A percentile compares a stretch with the other conserved stretches of the same genome.
Evolutionary conservation across 2,888 invertebrate genomes (phyloP).

Genomic region (Drosophila buzzatii): DNA sequence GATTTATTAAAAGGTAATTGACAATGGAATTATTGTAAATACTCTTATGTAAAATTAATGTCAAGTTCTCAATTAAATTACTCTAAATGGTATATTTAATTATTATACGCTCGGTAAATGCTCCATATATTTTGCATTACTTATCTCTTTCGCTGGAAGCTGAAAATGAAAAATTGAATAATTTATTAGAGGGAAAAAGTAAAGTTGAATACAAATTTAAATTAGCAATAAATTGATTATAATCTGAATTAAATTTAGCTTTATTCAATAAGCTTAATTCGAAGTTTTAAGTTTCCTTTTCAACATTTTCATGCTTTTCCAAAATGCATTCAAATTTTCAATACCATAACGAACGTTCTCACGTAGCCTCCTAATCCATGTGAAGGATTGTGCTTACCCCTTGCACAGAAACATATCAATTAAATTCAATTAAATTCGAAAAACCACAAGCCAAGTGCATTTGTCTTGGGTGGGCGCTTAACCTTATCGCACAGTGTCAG

Average conservation of each 20-base stretch:
- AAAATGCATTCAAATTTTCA: slow-evolving; percentile 40
- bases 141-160: slow-evolving; percentile 14
- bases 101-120: slow-evolving; percentile 9
- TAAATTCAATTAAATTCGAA: slow-evolving; percentile 77
- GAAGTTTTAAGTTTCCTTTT: neutral
- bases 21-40: neutral
- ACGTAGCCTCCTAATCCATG: neutral
- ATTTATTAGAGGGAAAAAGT: neutral
- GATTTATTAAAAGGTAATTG: neutral
- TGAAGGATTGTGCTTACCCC: slow-evolving; percentile 14
- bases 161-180: slow-evolving; percentile 8
- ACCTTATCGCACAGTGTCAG: slow-evolving; percentile 61
- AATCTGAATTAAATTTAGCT: neutral
- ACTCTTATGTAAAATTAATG: neutral
- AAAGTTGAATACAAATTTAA: neutral
- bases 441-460: slow-evolving; percentile 75
- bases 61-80: slow-evolving; percentile 1
- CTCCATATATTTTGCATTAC: neutral
- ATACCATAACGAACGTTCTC: slow-evolving; percentile 18
- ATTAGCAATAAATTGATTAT: neutral
- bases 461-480: slow-evolving; percentile 45
- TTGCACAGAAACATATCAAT: slow-evolving; percentile 63
- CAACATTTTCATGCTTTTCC: slow-evolving; percentile 22
- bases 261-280: neutral
- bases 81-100: slow-evolving; percentile 13